Evolutionary conservation across 2,888 invertebrate species (phyloP).

Genomic region (Hydrotaea cyrtoneurina): DNA sequence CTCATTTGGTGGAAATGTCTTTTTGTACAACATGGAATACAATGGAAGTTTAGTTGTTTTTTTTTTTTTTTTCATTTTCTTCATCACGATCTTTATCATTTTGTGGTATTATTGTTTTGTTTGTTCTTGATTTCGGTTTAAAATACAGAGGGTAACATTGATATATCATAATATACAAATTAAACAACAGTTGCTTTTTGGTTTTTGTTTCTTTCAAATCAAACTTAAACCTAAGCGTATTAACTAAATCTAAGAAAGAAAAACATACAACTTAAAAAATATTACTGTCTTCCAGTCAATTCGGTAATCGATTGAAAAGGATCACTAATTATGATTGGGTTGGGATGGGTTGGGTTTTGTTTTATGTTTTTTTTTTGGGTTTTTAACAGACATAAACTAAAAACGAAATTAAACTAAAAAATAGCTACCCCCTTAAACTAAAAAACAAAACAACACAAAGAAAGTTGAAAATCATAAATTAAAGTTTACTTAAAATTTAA

Average conservation of each 20-base stretch:
- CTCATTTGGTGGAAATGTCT: background rate
- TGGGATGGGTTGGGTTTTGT: too few species aligned
- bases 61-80: conserved; percentile 27
- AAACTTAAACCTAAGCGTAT: conserved; percentile 51
- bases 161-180: conserved; percentile 32
- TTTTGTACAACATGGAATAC: conserved; percentile 38
- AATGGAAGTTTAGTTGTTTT: conserved; percentile 53
- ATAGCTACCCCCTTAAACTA: conserved; percentile 69
- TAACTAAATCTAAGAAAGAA: conserved; percentile 18
- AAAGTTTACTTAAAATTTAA: conserved; percentile 1
- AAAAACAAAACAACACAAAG: conserved; percentile 26
- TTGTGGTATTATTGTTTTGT: conserved; percentile 19
- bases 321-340: background rate
- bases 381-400: conserved; percentile 5
- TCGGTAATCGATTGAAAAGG: background rate
- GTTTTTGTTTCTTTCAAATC: background rate
- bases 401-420: conserved; percentile 59
- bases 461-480: conserved; percentile 27
- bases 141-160: conserved; percentile 68
- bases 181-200: conserved; percentile 43
- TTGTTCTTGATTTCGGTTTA: conserved; percentile 20
- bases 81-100: background rate
- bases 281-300: conserved; percentile 4
- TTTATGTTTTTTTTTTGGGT: too few species aligned
- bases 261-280: background rate